Percentiles rank a stretch among this genome's conserved stretches.
phyloP scores from a whole-genome alignment of 2,113 vertebrate genomes.

The Prochilodus magdalenae region DNA sequence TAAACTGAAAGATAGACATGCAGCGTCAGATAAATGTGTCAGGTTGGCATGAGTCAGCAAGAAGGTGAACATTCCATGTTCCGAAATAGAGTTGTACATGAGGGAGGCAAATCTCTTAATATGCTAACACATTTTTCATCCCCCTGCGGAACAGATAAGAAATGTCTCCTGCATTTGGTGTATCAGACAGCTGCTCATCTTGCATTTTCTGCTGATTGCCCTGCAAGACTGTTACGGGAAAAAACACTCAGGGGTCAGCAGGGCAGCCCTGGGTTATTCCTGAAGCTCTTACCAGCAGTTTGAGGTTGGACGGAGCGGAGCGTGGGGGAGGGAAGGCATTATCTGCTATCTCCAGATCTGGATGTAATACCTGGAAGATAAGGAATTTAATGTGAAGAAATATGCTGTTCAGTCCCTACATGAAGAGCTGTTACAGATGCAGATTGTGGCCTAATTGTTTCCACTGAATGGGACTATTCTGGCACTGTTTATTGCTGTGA shows the following conservation, averaged over 20 bases:
- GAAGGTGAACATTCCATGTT: background rate
- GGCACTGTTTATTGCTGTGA: background rate
- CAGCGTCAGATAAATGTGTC: conserved; percentile 25
- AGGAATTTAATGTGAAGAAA: conserved; percentile 23
- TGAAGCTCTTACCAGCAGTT: conserved; percentile 89
- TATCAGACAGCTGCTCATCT: background rate
- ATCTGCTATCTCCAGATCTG: conserved; percentile 96
- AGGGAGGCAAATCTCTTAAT: conserved; percentile 16
- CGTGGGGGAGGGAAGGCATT: conserved; percentile 94
- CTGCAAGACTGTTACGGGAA: background rate
- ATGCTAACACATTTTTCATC: conserved; percentile 3
- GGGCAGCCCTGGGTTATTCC: background rate
- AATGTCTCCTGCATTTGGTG: background rate
- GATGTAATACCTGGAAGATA: conserved; percentile 88
- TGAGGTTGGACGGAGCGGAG: conserved; percentile 90
- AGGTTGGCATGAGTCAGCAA: conserved; percentile 35
- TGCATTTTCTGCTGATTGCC: background rate
- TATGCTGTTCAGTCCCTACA: background rate
- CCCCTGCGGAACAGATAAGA: conserved; percentile 42
- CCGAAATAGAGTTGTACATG: conserved; percentile 7
- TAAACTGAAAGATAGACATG: conserved; percentile 31
- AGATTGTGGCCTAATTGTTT: conserved; percentile 1
- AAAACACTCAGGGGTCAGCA: background rate
- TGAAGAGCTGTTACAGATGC: background rate
- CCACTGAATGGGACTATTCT: background rate